Conservation (phyloP, 2,113 vertebrate species). For the Mionectes macconnelli region DNA sequence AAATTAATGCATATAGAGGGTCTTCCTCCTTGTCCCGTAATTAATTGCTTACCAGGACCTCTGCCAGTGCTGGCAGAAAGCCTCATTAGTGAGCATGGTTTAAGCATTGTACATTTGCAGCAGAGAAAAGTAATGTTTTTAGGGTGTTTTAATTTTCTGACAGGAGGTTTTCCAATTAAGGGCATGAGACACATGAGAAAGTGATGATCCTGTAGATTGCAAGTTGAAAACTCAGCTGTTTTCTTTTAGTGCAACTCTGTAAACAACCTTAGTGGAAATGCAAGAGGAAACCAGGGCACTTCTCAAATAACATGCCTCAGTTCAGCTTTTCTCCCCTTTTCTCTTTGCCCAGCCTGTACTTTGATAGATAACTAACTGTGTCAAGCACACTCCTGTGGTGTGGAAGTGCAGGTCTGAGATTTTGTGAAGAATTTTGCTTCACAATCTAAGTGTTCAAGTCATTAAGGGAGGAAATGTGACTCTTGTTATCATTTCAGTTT, state of each 20-base stretch:
- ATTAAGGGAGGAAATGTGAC: not conserved
- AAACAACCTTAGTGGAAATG: not conserved
- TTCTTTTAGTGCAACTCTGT: not conserved
- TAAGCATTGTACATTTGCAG: not conserved
- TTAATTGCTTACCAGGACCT: not conserved
- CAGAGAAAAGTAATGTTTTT: not conserved
- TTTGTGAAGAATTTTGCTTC: slow-evolving; percentile 6
- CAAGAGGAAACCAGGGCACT: not conserved
- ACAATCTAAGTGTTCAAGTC: not conserved
- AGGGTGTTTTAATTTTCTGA: not conserved
- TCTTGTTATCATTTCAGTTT: slow-evolving; percentile 20
- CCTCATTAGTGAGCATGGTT: not conserved
- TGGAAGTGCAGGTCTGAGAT: not conserved
- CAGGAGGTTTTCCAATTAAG: not conserved
- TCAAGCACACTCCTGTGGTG: not conserved
- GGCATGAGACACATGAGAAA: not conserved
- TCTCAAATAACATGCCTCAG: not conserved
- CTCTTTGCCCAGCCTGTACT: not conserved
- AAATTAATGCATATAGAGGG: not conserved
- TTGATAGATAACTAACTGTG: slow-evolving; percentile 13
- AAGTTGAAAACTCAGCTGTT: slow-evolving; percentile 21
- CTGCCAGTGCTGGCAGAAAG: not conserved
- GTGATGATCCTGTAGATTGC: not conserved
- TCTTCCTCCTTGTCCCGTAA: not conserved
- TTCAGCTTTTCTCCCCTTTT: not conserved